Evolutionary conservation across 2,888 invertebrate genomes (phyloP), one percentile per base, ranked within the genome.

Genomic region (Aphelenchoides bicaudatus): DNA sequence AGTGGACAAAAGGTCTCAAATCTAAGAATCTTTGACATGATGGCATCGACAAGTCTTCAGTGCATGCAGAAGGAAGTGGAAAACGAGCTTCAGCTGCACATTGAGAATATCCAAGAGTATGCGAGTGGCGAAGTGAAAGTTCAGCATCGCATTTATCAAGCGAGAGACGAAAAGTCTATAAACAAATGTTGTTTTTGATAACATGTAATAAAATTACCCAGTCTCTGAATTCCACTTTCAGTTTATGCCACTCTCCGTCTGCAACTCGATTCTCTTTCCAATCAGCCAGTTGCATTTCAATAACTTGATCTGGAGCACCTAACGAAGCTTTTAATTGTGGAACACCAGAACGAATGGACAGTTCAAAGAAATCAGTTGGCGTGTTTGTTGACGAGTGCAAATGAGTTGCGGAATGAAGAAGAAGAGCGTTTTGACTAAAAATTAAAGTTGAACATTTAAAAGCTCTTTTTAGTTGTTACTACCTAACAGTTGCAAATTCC

Each of bases 241-340:
- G 58, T 16, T 56, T 70, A 54, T 77, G 76, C 76, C 76, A 76
- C 39, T 73, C 66, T 2, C 76, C 76, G 46, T 76, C 72, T 50
- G 73, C 73, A 23, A 76, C 62, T 39, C 72, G 61, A 52, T 75
- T 75, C 47, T 67, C 66, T 8, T 59, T 56, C 51, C 68, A 71
- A 38, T 68, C 72, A 6, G 70, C 65, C 66, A 75, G 59, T 53
- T 62, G 63, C 13, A 71, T 61, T 5, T 23, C 8, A n/a, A n/a
- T n/a, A 2, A 43, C 29, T 37, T 37, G 37, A 3, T 37, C 25
- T 23, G 54, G 43, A 13, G 56, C 62, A 47, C 68, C 65, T 21
- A 69, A 49, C 10, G 66, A 66, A 23, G 62, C 31, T 30, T 58
- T 52, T 19, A 56, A 60, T 53, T 58, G 63, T 13, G 70, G 61